Base-by-base conservation (phyloP, 2,888 invertebrate genomes). In the Cryptus armator region DNA sequence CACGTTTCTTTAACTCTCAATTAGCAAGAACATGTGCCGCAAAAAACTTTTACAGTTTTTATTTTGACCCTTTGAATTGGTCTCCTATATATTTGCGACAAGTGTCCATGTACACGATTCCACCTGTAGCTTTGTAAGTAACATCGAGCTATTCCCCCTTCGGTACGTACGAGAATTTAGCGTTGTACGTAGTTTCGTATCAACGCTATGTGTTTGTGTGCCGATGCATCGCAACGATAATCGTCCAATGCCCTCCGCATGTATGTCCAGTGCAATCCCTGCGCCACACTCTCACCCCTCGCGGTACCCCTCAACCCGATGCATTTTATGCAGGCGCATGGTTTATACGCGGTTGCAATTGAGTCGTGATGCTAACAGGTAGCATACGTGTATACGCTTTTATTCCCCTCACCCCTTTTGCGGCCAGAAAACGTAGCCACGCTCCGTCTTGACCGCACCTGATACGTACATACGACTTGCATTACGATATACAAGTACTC, bases 321-420 rank as follows among this genome's bases (percentile, higher is more conserved):
- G 85, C 66, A 82, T 71, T 70, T 37, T 81, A 85, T 81, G 81
- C 84, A 70, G 59, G 66, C 71, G 59, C 78, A 75, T 66, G 48
- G 12, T 24, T 37, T 16, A 59, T 67, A 71, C 64, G 64, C 51
- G 29, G 66, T 72, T 82, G 85, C 85, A 83, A 85, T 80, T 83
- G 82, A 85, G 79, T 76, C 82, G 82, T 75, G 82, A 82, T 71
- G 75, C 75, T 76, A 80, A 76, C 85, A 81, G 78, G 84, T 81
- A 81, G 68, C 43, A 37, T 37, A 37, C 37, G 70, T 56, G 79
- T 62, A 71, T 70, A 76, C 72, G 68, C 68, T 83, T 37, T 56
- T 59, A 71, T 77, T 66, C 64, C 76, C 78, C 66, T 83, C 51
- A 53, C 81, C 81, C 66, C 53, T 78, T 81, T 86, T 79, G 43